Evolutionary conservation across 2,888 invertebrate species (phyloP), one percentile per base, ranked within the genome.

Genomic region (Encarsia formosa): DNA sequence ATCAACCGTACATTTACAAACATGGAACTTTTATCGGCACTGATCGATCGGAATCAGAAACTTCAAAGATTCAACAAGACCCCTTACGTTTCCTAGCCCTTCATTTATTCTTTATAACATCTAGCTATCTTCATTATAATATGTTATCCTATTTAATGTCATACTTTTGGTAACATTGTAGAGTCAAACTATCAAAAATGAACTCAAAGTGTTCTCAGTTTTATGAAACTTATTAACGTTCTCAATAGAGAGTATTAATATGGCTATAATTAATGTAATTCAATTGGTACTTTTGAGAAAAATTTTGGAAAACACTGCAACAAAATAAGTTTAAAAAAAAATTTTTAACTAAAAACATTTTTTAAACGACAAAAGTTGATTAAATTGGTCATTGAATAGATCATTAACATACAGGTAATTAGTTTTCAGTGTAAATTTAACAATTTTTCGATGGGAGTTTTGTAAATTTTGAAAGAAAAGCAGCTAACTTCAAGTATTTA

Each of bases 61-160:
- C 79, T 47, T 77, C 80, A 18, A 81, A 84, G 64, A 75, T 89
- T 32, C 79, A 83, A 61, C 90, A 90, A 70, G 88, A 90, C 76
- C 81, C 84, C 59, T 74, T 89, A 41, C 80, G 87, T 64, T 87
- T 85, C 73, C 71, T 87, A 63, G 81, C 89, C 63, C 74, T 89
- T 51, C 88, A 90, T 75, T 68, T 83, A 54, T 88, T 90, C 78
- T 91, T 89, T 74, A 82, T 91, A 68, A 80, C 84, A 19, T 91
- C 90, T 50, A 86, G 88, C 51, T 82, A 85, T 67, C 73, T 90
- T 68, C 90, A 91, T 68, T 81, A 83, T 64, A 80, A 82, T 66
- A 71, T 87, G 67, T 77, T 83, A 60, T 67, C 71, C 34, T 76
- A 75, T 56, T 67, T 72, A 41, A 63, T 74, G 55, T 74, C 75